phyloP scores from a whole-genome alignment of 1,140 invertebrate species.

The Delia radicum region DNA sequence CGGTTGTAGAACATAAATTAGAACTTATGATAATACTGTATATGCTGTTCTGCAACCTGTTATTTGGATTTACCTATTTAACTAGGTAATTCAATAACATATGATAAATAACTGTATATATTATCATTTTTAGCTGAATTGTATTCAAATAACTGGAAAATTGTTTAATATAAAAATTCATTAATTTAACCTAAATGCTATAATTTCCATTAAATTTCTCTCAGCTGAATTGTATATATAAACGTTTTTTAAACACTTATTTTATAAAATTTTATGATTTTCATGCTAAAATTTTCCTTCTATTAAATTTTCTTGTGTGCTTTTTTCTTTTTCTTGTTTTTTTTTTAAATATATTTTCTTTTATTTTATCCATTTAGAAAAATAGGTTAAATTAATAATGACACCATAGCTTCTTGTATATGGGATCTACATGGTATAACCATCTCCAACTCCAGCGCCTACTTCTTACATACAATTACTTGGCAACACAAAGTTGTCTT shows the following conservation, averaged over 20 bases:
- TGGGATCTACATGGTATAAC: neutral
- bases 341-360: neutral
- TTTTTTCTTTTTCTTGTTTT: neutral
- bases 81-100: too few species aligned
- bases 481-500: constrained; percentile 7
- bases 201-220: neutral
- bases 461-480: neutral
- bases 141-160: neutral
- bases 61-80: too few species aligned
- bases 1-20: too few species aligned
- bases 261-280: neutral
- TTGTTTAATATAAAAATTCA: neutral
- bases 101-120: too few species aligned
- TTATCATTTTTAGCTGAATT: too few species aligned
- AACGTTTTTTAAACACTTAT: neutral
- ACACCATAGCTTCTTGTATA: neutral
- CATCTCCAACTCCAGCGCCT: neutral
- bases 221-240: neutral
- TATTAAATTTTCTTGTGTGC: neutral
- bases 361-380: neutral
- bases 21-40: too few species aligned
- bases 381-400: constrained; percentile 24
- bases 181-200: neutral
- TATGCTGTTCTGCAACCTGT: too few species aligned
- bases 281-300: neutral